These are phyloP conservation scores for Molorchus minor DNA, from an alignment of 2,888 invertebrate genomes.

Conservation along the genomic window DNA sequence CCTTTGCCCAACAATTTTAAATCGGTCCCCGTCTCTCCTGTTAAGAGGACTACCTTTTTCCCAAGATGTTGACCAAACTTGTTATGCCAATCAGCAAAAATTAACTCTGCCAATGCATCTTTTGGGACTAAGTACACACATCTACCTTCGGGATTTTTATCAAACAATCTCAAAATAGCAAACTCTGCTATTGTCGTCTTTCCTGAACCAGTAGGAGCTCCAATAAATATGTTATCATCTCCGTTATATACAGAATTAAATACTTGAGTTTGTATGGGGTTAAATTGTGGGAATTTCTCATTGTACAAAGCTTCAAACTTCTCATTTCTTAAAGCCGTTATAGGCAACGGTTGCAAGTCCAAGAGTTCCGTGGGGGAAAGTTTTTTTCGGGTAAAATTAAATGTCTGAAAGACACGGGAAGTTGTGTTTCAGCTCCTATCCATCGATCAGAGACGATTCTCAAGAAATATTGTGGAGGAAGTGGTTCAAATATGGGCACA, in stretches of 20 bases:
- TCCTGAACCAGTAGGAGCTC: constrained; percentile 90
- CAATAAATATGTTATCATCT: constrained; percentile 97
- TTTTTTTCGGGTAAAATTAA: constrained; percentile 98
- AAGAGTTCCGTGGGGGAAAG: constrained; percentile 97
- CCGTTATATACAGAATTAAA: constrained; percentile 98
- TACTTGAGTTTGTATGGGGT: constrained; percentile 95
- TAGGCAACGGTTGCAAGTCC: constrained; percentile 95
- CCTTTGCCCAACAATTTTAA: constrained; percentile 91
- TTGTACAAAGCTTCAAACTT: constrained; percentile 87
- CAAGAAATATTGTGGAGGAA: constrained; percentile 98
- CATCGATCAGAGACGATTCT: constrained; percentile 89
- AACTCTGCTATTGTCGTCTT: constrained; percentile 97
- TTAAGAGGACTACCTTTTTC: constrained; percentile 88
- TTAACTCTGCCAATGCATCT: constrained; percentile 88
- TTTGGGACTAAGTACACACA: constrained; percentile 95
- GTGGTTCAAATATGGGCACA: constrained; percentile 97
- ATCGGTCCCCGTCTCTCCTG: constrained; percentile 98
- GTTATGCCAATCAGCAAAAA: constrained; percentile 90
- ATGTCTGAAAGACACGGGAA: constrained; percentile 93
- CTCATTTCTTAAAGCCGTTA: constrained; percentile 88
- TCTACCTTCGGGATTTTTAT: constrained; percentile 77
- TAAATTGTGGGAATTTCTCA: constrained; percentile 91
- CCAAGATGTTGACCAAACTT: constrained; percentile 86
- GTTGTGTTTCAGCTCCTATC: constrained; percentile 94
- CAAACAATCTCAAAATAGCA: constrained; percentile 87